These are phyloP conservation scores for Excalfactoria chinensis DNA, from an alignment of 2,113 vertebrate species.

Conservation along the genomic window DNA sequence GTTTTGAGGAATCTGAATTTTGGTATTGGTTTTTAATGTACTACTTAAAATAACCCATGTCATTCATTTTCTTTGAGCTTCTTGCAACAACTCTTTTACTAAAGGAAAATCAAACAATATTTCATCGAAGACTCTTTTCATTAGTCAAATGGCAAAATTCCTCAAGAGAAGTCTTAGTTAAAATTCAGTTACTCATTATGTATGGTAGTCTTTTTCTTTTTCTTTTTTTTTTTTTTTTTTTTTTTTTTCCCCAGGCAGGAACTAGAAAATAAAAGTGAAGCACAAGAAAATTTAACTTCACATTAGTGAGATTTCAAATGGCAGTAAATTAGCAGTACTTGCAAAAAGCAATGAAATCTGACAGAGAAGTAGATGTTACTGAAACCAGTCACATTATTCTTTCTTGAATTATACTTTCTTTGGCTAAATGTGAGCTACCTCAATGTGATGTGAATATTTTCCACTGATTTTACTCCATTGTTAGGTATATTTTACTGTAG, in stretches of 20 bases:
- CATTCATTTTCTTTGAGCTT: neutral
- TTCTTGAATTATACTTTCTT: neutral
- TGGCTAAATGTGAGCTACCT: neutral
- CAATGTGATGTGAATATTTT: neutral
- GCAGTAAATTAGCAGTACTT: neutral
- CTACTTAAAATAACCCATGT: neutral
- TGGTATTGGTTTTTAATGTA: neutral
- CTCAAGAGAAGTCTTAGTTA: neutral
- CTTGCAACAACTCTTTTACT: neutral
- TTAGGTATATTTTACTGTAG: neutral
- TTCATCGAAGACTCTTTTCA: neutral
- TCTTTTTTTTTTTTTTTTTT: neutral
- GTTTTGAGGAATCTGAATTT: neutral
- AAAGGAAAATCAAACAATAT: neutral
- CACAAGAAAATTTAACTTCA: neutral
- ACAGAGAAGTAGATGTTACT: neutral
- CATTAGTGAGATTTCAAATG: constrained; percentile 1
- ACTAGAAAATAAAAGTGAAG: neutral
- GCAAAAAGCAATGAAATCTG: constrained; percentile 6
- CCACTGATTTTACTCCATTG: neutral
- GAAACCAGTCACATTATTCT: neutral
- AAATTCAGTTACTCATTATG: neutral
- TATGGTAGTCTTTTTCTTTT: neutral
- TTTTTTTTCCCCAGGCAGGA: neutral
- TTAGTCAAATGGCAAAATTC: neutral